Percentiles rank a stretch among this genome's conserved stretches.
phyloP scores from a whole-genome alignment of 2,113 vertebrate genomes.

The Eudyptes chrysolophus region DNA sequence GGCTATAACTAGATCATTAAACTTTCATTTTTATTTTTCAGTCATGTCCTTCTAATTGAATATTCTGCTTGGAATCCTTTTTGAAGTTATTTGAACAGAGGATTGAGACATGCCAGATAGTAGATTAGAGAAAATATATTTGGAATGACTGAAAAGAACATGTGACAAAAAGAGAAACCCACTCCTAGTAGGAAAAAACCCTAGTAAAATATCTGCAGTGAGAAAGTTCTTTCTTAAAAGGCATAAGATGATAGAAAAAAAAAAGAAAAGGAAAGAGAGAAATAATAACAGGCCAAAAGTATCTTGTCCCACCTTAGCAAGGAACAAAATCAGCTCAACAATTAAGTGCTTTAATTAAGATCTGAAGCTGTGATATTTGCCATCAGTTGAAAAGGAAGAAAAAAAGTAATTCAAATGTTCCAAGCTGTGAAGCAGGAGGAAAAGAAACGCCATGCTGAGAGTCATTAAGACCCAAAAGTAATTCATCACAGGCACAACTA shows the following conservation, averaged over 20 bases:
- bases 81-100: neutral
- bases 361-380: neutral
- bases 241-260: neutral
- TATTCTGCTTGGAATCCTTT: neutral
- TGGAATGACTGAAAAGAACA: neutral
- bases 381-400: neutral
- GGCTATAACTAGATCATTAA: neutral
- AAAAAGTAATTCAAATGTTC: neutral
- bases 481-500: constrained; percentile 10
- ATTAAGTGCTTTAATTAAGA: constrained; percentile 16
- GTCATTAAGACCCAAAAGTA: constrained; percentile 4
- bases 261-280: neutral
- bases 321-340: neutral
- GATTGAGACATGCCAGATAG: neutral
- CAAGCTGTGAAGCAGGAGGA: constrained; percentile 2
- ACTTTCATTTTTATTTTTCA: constrained; percentile 8
- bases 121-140: neutral
- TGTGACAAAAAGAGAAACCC: neutral
- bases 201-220: neutral
- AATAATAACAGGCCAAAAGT: neutral
- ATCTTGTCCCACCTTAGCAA: neutral
- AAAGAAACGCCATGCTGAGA: constrained; percentile 16
- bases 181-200: neutral
- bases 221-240: neutral
- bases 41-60: neutral